Conservation (phyloP, 2,888 invertebrate genomes). For the Sthenelais limicola region DNA sequence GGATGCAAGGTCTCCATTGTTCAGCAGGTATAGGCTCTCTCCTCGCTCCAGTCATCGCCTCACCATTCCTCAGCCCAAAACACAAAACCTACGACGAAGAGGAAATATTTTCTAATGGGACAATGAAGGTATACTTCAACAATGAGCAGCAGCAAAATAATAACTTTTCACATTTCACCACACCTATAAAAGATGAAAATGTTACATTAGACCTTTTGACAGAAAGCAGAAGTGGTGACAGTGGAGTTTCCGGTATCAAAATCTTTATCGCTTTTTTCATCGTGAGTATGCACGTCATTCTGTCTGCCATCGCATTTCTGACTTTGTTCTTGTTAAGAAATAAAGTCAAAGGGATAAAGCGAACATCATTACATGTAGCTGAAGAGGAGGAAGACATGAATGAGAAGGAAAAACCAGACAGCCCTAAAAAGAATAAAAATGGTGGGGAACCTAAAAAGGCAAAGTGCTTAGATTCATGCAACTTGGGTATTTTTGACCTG, state of each 20-base stretch:
- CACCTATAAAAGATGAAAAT: background rate
- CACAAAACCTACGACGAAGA: background rate
- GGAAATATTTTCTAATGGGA: too few relatives aligned
- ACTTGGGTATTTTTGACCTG: too few relatives aligned
- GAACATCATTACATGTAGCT: background rate
- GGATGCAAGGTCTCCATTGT: slow-evolving; percentile 73
- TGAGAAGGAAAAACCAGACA: slow-evolving; percentile 59
- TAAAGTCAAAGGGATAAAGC: background rate
- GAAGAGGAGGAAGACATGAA: slow-evolving; percentile 29
- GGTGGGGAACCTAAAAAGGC: too few relatives aligned
- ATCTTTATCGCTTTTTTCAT: slow-evolving; percentile 3
- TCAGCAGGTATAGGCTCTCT: slow-evolving; percentile 73
- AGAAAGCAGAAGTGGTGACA: background rate
- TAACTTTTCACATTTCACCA: background rate
- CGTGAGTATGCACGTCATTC: background rate
- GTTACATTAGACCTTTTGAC: background rate
- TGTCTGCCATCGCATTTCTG: background rate
- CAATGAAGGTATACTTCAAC: too few relatives aligned
- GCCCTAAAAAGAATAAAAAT: background rate
- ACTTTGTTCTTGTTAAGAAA: background rate
- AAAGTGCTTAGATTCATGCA: too few relatives aligned
- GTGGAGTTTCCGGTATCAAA: background rate
- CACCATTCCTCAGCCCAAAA: slow-evolving; percentile 65
- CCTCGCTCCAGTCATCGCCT: slow-evolving; percentile 72
- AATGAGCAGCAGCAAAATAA: too few relatives aligned